Base-by-base conservation (phyloP, 1,140 invertebrate genomes). In the Sesamia nonagrioides region DNA sequence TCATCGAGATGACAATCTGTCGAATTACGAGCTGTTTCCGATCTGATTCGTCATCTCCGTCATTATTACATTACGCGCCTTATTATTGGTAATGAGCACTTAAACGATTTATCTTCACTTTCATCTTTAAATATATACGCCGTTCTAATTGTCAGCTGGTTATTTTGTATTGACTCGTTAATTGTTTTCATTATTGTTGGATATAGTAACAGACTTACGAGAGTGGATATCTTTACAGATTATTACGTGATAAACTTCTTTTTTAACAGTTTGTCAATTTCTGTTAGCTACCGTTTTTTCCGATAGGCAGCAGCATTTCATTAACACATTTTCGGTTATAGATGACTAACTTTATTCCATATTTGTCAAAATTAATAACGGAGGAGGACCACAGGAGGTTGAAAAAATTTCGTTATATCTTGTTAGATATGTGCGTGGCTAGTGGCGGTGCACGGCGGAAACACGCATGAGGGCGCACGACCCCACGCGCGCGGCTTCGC, bases 21-120 rank as follows among this genome's bases (percentile, higher is more conserved):
- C 74, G 74, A 54, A 56, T 77, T 76, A 68, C 61, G n/a, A 69
- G 42, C 66, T 21, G 74, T 77, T 77, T 77, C 74, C 74, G 74
- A 77, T 66, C 74, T 54, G 74, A 68, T 68, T 77, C 74, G 33
- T 76, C 73, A 63, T 63, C 60, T 61, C 50, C 15, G 66, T 48
- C 61, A 56, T 77, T 77, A 77, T 18, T 13, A 3, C 74, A 77
- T 77, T 68, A 77, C 61, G 50, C 74, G 45, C 35, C 33, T 52
- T 52, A 68, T 77, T 68, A 77, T 27, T 48, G 60, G 68, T 66
- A 77, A 77, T 68, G 48, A n/a, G 52, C 18, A 17, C 56, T 61
- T 60, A 13, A 73, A 58, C 21, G 35, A 11, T 58, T 21, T 73
- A 73, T 73, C 71, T 73, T 58, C 33, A 73, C 71, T 73, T 58